Base-by-base conservation (phyloP, 2,113 vertebrate species). In the Eretmochelys imbricata region DNA sequence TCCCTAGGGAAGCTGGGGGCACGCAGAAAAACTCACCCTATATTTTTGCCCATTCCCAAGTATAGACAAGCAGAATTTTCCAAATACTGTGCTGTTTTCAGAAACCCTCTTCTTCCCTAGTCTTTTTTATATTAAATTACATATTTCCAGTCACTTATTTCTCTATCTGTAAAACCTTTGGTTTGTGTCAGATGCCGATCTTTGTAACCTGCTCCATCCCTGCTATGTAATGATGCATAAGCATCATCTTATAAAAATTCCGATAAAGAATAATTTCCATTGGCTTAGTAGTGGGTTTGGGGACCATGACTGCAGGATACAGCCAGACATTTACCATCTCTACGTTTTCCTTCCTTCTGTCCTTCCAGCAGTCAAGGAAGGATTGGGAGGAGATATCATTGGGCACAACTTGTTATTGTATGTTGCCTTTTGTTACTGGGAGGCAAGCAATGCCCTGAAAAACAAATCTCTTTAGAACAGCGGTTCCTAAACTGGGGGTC, bases 261-360 rank as follows among this genome's bases (percentile, higher is more conserved):
- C 57, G 93, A 93, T 94, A 38, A 76, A 93, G 31, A 85, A 80
- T 87, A 72, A 16, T 85, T 95, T 96, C 88, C 65, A 82, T 79
- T 88, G 92, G 57, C 51, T 85, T 57, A 92, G 93, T n/a, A 90
- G 29, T 7, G 50, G 96, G n/a, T 85, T 85, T 87, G 49, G 49
- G 95, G 89, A 93, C 84, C 31, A 89, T 84, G 94, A 93, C 76
- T 86, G 96, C 19, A 69, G 46, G 46, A 48, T 50, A 14, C 31
- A 84, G 93, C 75, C 94, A 97, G 94, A 96, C 95, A 94, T 91
- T 97, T 96, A 92, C 91, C 88, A 94, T 96, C 96, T 95, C 85
- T 51, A 90, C 94, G 93, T 97, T 95, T 80, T 94, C 93, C 81
- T 94, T 94, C 82, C 93, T 91, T 94, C 94, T 69, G 94, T 94